A percentile compares a stretch with the other conserved stretches of the same genome.
Evolutionary conservation across 2,888 invertebrate species (phyloP).

Genomic region (Scotopteryx bipunctaria): DNA sequence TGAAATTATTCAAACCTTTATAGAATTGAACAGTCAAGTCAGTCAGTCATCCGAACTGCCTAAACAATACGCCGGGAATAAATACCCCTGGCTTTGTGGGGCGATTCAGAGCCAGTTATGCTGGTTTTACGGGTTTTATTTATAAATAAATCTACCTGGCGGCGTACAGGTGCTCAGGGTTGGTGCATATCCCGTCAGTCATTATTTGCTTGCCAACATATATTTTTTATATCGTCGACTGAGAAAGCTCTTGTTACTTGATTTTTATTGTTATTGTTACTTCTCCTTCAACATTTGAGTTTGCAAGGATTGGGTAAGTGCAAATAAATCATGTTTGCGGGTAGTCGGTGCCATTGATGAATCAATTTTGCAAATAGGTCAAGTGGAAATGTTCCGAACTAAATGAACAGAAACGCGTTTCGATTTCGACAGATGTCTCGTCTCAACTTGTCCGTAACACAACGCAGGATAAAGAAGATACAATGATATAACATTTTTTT

Average conservation of each 20-base stretch:
- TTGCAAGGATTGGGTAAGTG: background rate
- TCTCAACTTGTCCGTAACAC: background rate
- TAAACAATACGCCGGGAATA: conserved; percentile 26
- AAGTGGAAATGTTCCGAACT: conserved; percentile 6
- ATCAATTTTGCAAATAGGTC: conserved; percentile 15
- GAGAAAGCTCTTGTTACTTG: conserved; percentile 18
- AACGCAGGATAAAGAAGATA: background rate
- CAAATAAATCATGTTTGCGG: conserved; percentile 3
- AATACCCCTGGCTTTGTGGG: conserved; percentile 37
- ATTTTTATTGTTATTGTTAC: conserved; percentile 6
- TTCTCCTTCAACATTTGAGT: conserved; percentile 6
- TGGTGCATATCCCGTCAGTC: conserved; percentile 43
- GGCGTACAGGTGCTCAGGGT: conserved; percentile 55
- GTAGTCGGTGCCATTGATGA: conserved; percentile 2
- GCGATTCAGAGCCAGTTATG: conserved; percentile 46
- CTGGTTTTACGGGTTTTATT: conserved; percentile 46
- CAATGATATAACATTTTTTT: background rate
- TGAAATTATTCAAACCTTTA: conserved; percentile 6
- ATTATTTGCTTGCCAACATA: conserved; percentile 23
- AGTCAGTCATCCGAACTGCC: conserved; percentile 5
- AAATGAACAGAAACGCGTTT: conserved; percentile 3
- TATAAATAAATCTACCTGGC: conserved; percentile 55
- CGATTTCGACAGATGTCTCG: conserved; percentile 10
- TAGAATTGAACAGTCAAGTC: conserved; percentile 11
- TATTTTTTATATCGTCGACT: conserved; percentile 18